These are phyloP conservation scores for Eutrigla gurnardus DNA, from an alignment of 2,797 vertebrate genomes.

Conservation along the genomic window DNA sequence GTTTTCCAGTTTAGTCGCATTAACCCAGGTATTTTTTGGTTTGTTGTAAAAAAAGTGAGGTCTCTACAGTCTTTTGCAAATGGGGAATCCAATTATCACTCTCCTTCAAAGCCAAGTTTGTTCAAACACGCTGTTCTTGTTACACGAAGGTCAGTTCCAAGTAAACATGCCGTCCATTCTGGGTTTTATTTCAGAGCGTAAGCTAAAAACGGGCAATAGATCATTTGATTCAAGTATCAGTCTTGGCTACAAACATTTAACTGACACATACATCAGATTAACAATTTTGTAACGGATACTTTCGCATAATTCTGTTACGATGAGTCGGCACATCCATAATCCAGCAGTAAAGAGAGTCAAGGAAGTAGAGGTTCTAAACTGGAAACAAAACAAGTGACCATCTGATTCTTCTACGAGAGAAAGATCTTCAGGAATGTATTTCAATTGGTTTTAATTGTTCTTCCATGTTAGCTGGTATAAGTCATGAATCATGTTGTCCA, in stretches of 20 bases:
- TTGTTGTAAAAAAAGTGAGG: not conserved
- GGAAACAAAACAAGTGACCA: too few species aligned
- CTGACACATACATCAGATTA: conserved; percentile 26
- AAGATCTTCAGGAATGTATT: too few species aligned
- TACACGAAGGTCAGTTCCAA: conserved; percentile 31
- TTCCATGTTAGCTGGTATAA: too few species aligned
- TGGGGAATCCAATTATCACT: conserved; percentile 40
- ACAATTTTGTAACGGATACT: not conserved
- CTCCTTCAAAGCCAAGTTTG: conserved; percentile 15
- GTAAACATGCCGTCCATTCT: conserved; percentile 29
- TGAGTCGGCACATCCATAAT: not conserved
- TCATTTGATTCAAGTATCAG: conserved; percentile 49
- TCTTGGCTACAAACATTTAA: conserved; percentile 31
- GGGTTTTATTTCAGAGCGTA: conserved; percentile 54
- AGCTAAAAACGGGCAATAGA: conserved; percentile 49
- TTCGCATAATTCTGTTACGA: conserved; percentile 24
- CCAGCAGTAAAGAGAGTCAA: too few species aligned
- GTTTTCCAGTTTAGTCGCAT: conserved; percentile 10
- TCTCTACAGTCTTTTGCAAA: conserved; percentile 21
- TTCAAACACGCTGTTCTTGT: conserved; percentile 54
- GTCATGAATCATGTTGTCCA: too few species aligned
- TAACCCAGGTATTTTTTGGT: conserved; percentile 11
- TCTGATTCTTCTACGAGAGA: too few species aligned
- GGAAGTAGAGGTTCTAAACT: too few species aligned
- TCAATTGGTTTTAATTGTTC: too few species aligned